Base-by-base conservation (phyloP, 2,888 invertebrate species). In the Cenopis cana region DNA sequence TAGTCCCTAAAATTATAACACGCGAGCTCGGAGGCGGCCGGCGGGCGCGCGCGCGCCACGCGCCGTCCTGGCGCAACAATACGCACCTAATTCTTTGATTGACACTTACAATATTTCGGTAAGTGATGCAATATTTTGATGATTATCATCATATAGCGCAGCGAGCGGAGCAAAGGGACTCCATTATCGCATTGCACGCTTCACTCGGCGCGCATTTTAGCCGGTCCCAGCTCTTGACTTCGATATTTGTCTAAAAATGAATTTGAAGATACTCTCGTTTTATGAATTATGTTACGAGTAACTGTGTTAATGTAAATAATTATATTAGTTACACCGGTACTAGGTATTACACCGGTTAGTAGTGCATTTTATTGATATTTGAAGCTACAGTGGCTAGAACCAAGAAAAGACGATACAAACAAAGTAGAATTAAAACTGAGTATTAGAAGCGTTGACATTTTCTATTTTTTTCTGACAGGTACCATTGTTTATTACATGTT, bases 101-200 rank as follows among this genome's bases (percentile, higher is more conserved):
- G 94, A 94, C 94, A 93, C 89, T 93, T 93, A 93, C 93, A 94
- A 93, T 93, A 94, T 94, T 92, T 91, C 91, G 89, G 89, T 93
- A 93, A 94, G 93, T 93, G 93, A 94, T 89, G 94, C 94, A 93
- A 94, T 93, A 93, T 92, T 93, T 89, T 87, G 93, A 93, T 93
- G 89, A 93, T 92, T 93, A 93, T 93, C 93, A 84, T 76, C 76
- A 77, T 77, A 77, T 76, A 76, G 77, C 76, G 76, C 81, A 80
- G 80, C 77, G 81, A 76, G 79, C 76, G 79, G 79, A 78, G 81
- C 79, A 81, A 76, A 80, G 80, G 81, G 79, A 75, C 65, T 56
- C 80, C 82, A 86, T 89, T 90, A 91, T 89, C 89, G 81, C 78
- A 77, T 75, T 74, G 79, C 84, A 88, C 87, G 89, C 86, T 89